Evolutionary conservation across 2,888 invertebrate genomes (phyloP).

Genomic region (Tetramorium bicarinatum): DNA sequence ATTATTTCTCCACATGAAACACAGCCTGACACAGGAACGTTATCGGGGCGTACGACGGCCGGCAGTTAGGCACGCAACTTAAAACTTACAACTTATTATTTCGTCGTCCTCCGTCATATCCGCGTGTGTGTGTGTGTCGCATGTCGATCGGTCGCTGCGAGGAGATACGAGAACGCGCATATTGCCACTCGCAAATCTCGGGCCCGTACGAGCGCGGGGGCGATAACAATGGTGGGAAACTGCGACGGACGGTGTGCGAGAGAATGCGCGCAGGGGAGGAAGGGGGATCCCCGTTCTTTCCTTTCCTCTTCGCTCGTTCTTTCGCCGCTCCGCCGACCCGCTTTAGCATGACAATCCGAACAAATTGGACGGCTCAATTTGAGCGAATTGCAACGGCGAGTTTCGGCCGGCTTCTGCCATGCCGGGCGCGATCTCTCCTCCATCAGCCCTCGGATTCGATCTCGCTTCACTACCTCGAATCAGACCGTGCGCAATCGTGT

Average conservation of each 20-base stretch:
- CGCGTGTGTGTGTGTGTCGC: not conserved
- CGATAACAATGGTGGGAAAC: slow-evolving; percentile 40
- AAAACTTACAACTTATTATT: no score
- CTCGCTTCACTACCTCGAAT: slow-evolving; percentile 61
- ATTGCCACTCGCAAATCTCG: slow-evolving; percentile 24
- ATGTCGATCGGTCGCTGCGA: slow-evolving; percentile 5
- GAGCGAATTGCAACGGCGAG: slow-evolving; percentile 59
- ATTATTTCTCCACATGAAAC: not conserved
- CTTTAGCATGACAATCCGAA: slow-evolving; percentile 83
- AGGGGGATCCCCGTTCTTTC: slow-evolving; percentile 26
- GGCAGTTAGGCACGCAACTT: not conserved
- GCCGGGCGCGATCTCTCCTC: slow-evolving; percentile 10
- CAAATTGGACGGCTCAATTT: slow-evolving; percentile 78
- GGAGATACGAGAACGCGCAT: slow-evolving; percentile 9
- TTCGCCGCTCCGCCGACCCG: slow-evolving; percentile 61
- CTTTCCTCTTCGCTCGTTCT: slow-evolving; percentile 56
- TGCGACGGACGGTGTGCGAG: slow-evolving; percentile 10
- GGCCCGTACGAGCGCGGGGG: not conserved
- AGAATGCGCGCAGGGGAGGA: not conserved
- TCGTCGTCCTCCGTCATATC: slow-evolving; percentile 5
- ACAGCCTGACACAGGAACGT: not conserved
- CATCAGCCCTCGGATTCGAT: slow-evolving; percentile 67
- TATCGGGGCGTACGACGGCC: not conserved
- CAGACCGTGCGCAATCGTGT: slow-evolving; percentile 22
- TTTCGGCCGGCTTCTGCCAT: slow-evolving; percentile 57